Evolutionary conservation across 2,888 invertebrate genomes (phyloP), one percentile per base, ranked within the genome.

Genomic region (Diaprepes abbreviatus): DNA sequence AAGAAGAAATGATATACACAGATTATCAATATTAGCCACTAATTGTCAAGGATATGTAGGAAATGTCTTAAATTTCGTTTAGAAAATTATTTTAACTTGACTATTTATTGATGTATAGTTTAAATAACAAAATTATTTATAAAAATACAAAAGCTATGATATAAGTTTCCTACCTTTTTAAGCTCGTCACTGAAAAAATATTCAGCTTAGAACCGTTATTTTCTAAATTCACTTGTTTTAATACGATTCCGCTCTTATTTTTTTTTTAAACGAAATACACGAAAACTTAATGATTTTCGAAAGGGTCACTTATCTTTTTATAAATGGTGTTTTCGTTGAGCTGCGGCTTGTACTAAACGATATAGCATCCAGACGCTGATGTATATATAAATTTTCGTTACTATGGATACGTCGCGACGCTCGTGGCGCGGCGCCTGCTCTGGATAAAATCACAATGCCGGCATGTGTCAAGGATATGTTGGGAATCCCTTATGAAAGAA

Each of bases 341-440:
- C 38, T 57, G 35, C 35, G 40, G 54, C 14, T 35, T 60, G 43
- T 24, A 80, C 79, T 81, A 79, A 81, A 80, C 81, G 80, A 75
- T 76, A 55, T 65, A 70, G 77, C 80, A 79, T 81, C 81, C 77
- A 79, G 81, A 80, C 81, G 81, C 80, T 66, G 64, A 58, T 71
- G 78, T 79, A 80, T 81, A 79, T 82, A 82, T 80, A 67, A 80
- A 74, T 74, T 77, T 71, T 59, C 74, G 79, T 81, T 73, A 73
- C 76, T 76, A 79, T 81, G 79, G 79, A 65, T 73, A 82, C 81
- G 77, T 71, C 71, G 74, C 75, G 74, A 74, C 71, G 70, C 71
- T 59, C 60, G 70, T n/a, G n/a, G n/a, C n/a, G n/a, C 66, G 69
- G 69, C 70, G 55, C 67, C 72, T 66, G 72, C 62, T 24, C 71